These are phyloP conservation scores for Pimephales promelas DNA, from an alignment of 2,113 vertebrate species.

Conservation along the genomic window DNA sequence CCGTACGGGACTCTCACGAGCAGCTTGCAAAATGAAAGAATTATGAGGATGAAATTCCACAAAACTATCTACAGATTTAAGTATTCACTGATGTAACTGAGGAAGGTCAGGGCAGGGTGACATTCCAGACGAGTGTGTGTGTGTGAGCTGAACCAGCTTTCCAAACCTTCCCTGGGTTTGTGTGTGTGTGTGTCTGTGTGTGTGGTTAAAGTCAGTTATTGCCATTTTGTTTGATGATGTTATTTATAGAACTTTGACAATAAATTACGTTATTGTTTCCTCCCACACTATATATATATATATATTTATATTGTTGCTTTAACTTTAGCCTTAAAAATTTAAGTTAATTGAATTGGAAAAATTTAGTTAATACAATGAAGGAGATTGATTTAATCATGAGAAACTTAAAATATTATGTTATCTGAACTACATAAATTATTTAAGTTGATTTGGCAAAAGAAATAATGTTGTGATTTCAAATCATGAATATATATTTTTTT, in stretches of 20 bases:
- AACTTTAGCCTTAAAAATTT: too few relatives aligned
- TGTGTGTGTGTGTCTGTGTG: background rate
- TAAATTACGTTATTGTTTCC: background rate
- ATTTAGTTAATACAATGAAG: too few relatives aligned
- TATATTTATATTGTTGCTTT: too few relatives aligned
- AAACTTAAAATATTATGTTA: too few relatives aligned
- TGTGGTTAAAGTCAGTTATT: background rate
- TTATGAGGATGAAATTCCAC: slow-evolving; percentile 46
- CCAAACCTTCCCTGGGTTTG: background rate
- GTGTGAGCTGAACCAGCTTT: background rate
- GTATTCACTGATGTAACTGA: slow-evolving; percentile 34
- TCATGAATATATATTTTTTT: too few relatives aligned
- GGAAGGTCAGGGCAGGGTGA: slow-evolving; percentile 55
- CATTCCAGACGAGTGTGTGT: slow-evolving; percentile 19
- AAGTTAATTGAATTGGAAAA: too few relatives aligned
- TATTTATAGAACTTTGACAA: background rate
- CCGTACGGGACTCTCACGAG: slow-evolving; percentile 1
- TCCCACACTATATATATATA: too few relatives aligned
- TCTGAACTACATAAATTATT: too few relatives aligned
- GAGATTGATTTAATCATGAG: too few relatives aligned
- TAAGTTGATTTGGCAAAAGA: too few relatives aligned
- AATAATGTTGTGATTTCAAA: too few relatives aligned
- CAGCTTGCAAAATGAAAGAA: slow-evolving; percentile 45
- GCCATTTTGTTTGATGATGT: background rate
- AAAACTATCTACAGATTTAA: slow-evolving; percentile 44